Base-by-base conservation (phyloP, 37 sponge, comb jelly and placozoan species). In the Chondrilla cf. caribensis region DNA sequence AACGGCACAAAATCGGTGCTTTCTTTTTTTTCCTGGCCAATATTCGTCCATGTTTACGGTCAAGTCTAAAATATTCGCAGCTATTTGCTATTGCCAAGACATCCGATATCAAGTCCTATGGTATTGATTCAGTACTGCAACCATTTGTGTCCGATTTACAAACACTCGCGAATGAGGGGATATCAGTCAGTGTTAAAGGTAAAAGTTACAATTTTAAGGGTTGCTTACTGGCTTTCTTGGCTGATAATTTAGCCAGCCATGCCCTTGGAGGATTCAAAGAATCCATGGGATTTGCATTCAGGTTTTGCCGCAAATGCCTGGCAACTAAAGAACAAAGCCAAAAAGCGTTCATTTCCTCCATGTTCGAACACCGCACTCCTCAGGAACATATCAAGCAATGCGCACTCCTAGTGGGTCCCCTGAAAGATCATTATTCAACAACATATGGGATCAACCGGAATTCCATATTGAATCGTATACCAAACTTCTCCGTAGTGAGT, bases 231-330 rank as follows among this genome's bases (percentile, higher is more conserved):
- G 38, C 26, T 3, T 85, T 85, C 43, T 54, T 85, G 29, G 86
- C 71, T 17, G 86, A 86, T 41, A 86, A 86, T 70, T 25, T 81
- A n/a, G 86, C 60, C 28, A 80, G 77, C 19, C 38, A 86, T 80
- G 58, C 71, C 6, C 43, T 86, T 68, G 86, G 80, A 66, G 86
- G 86, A 17, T 85, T 85, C 41, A 85, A 85, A 66, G 58, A 85
- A 33, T 41, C 57, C 9, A 78, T 85, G 26, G 78, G 79, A 17
- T 85, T 85, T 85, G 18, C 86, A 8, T 47, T 64, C 24, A 55
- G 77, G 14, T 38, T 67, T 31, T 86, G 86, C 38, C 76, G 75
- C 5, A 60, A 71, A 3, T 81, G 81, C 11, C 51, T 47, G 6
- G 73, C 64, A 41, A 66, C 70, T 66, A 40, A 35, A 39, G 72